A percentile compares a stretch with the other conserved stretches of the same genome.
Evolutionary conservation across 2,797 vertebrate genomes (phyloP).

Genomic region (Enteromius thamalakanensis): DNA sequence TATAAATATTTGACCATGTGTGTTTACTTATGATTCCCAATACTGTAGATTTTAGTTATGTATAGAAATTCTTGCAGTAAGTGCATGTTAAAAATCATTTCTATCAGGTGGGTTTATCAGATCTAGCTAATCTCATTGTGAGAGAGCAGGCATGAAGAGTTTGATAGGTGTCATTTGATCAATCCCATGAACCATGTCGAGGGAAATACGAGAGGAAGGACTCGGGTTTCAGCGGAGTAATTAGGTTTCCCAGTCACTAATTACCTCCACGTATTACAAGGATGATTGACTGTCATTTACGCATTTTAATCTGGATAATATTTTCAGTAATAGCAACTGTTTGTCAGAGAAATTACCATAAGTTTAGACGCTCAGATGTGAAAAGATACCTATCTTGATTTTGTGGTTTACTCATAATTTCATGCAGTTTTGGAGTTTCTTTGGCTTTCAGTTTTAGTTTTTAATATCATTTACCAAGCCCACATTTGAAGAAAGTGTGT

Average conservation of each 20-base stretch:
- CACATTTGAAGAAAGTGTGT: background rate
- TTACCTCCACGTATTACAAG: conserved; percentile 86
- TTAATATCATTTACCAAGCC: background rate
- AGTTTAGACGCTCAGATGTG: background rate
- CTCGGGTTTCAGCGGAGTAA: conserved; percentile 88
- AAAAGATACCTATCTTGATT: conserved; percentile 4
- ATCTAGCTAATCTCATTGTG: conserved; percentile 44
- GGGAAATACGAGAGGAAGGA: conserved; percentile 81
- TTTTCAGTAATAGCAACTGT: conserved; percentile 61
- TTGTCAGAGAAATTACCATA: conserved; percentile 19
- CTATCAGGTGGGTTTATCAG: conserved; percentile 28
- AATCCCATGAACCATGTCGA: conserved; percentile 80
- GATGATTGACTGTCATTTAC: conserved; percentile 89
- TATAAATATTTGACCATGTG: no score
- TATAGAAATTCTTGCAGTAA: background rate
- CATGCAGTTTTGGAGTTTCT: background rate
- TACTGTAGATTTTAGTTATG: background rate
- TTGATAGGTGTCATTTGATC: conserved; percentile 86
- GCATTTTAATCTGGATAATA: conserved; percentile 78
- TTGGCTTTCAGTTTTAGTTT: background rate
- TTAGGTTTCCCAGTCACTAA: conserved; percentile 86
- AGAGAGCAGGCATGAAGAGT: conserved; percentile 72
- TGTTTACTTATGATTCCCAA: background rate
- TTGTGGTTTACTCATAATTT: background rate
- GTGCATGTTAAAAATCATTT: background rate